phyloP scores from a whole-genome alignment of 2,797 vertebrate species.

The Bradypodion pumilum region DNA sequence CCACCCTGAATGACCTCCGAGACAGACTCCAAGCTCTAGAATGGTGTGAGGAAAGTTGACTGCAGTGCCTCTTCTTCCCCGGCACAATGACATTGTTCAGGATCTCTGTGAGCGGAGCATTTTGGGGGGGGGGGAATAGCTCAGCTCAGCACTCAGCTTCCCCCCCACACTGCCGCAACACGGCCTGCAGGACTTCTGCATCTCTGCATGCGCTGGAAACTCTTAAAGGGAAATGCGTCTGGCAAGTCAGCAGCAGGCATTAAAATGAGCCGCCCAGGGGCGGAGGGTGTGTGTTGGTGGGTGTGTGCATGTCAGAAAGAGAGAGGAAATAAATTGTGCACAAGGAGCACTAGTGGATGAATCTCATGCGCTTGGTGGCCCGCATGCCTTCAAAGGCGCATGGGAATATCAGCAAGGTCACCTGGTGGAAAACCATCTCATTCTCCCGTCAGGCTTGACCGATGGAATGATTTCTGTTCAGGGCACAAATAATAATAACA shows the following conservation, averaged over 20 bases:
- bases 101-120: conserved; percentile 79
- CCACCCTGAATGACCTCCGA: too few relatives aligned
- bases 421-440: not conserved
- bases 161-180: not conserved
- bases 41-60: conserved; percentile 80
- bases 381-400: conserved; percentile 10
- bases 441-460: not conserved
- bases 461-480: not conserved
- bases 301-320: too few relatives aligned
- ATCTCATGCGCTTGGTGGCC: not conserved
- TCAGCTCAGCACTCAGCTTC: conserved; percentile 83
- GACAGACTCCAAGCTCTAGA: too few relatives aligned
- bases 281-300: too few relatives aligned
- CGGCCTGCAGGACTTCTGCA: conserved; percentile 83
- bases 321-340: not conserved
- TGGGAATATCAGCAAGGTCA: conserved; percentile 1
- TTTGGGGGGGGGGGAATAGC: too few relatives aligned
- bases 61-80: conserved; percentile 80
- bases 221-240: conserved; percentile 86
- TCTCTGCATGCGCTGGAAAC: conserved; percentile 86
- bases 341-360: not conserved
- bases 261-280: too few relatives aligned
- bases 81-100: conserved; percentile 90
- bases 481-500: too few relatives aligned
- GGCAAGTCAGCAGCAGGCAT: conserved; percentile 5